Percentiles rank a stretch among this genome's conserved stretches.
Conservation (phyloP, 2,113 vertebrate species). For the Pleuronectes platessa region DNA sequence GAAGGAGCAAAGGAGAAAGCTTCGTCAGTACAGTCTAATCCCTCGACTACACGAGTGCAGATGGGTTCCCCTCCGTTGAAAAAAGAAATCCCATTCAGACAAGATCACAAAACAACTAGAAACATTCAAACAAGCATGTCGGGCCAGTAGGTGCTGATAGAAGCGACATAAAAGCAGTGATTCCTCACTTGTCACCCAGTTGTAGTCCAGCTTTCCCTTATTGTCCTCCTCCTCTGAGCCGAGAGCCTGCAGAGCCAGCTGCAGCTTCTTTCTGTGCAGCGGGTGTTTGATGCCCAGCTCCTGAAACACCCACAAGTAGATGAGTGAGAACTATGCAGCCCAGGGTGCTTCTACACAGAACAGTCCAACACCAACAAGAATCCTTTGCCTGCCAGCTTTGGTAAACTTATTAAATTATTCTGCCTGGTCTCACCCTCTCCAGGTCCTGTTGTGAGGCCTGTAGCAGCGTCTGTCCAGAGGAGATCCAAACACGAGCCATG, state of each 20-base stretch:
- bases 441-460: conserved; percentile 97
- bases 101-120: no score
- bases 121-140: no score
- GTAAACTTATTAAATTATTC: conserved; percentile 16
- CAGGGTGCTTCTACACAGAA: neutral
- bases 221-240: conserved; percentile 96
- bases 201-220: conserved; percentile 95
- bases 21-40: neutral
- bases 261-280: conserved; percentile 96
- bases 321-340: neutral
- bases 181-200: conserved; percentile 96
- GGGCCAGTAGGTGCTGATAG: no score
- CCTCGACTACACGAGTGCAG: conserved; percentile 3
- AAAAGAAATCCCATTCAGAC: no score
- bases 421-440: conserved; percentile 87
- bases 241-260: conserved; percentile 93
- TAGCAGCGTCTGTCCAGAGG: conserved; percentile 93
- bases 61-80: neutral
- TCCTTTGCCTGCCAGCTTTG: neutral
- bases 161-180: neutral
- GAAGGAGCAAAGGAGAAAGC: conserved; percentile 4
- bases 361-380: neutral
- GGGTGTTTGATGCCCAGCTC: conserved; percentile 96
- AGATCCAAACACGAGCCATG: conserved; percentile 91
- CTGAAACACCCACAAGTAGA: conserved; percentile 70